Evolutionary conservation across 1,140 invertebrate genomes (phyloP), one percentile per base, ranked within the genome.

Genomic region (Magallana gigas): DNA sequence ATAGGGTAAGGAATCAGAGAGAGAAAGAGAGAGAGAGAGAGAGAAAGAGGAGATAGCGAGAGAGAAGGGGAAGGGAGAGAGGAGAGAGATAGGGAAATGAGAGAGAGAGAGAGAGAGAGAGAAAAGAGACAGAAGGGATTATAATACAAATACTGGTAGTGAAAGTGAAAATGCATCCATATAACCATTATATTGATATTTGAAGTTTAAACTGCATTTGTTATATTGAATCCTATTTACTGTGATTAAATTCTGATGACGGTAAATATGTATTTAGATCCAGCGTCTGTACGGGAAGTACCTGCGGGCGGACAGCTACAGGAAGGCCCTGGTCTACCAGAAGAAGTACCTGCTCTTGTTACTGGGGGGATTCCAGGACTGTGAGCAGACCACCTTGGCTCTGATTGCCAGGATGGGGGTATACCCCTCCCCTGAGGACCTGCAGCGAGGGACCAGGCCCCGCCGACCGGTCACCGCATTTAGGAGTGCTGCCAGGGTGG

Each of bases 311-410:
- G 23, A 23, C 23, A 23, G 23, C 1, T 23, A 23, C 23, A 96
- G 97, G 36, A 98, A 98, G 94, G 97, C 97, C 9, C 94, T 98
- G 59, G 95, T 97, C 64, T 98, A 97, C 95, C 98, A 98, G 94
- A 98, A 48, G 93, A 96, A 96, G 12, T 98, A 98, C 92, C 94
- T 98, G 12, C 94, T 97, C 57, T 95, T 96, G 8, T 95, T 97
- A 8, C 93, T 98, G 8, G 96, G 96, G 36, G 96, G 97, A 0
- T 97, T 97, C 95, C 96, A 96, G 89, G 94, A 95, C 60, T 93
- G 94, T 36, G 94, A 95, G 87, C 91, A 94, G 59, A 92, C 91
- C 11, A 95, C 94, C 0, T 91, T 95, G 83, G 91, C 89, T 29
- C 85, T 92, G 83, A 91, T 94, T 62, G 93, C 93, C 23, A 91